Base-by-base conservation (phyloP, 2,888 invertebrate genomes). In the Venusia cambrica region DNA sequence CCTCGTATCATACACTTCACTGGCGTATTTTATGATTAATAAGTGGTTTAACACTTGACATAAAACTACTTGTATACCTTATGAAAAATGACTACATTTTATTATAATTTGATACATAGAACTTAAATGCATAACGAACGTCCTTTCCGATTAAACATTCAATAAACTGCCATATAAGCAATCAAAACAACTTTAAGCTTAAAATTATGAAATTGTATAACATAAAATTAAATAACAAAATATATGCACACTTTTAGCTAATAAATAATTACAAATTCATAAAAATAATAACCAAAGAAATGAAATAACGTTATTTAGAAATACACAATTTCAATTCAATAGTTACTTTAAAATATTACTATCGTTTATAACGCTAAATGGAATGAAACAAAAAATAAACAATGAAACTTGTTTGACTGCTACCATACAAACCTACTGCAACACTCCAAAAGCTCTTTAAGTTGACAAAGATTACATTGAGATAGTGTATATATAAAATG, bases 181-280 rank as follows among this genome's bases (percentile, higher is more conserved):
- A 43, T 43, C 47, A 41, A 57, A 58, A 60, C 55, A 58, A 57
- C 49, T 21, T 42, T 45, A 47, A 50, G 26, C 48, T 48, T 43
- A 42, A 30, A 18, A 45, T 47, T 68, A 65, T 64, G 65, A 76
- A 75, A 72, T 72, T 54, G 62, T 66, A 62, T 66, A 76, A 78
- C 72, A 70, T 83, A 84, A 80, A 83, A 85, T 83, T 85, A 85
- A 85, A 84, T 85, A 85, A 85, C 84, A 84, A 85, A 78, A 73
- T 69, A 80, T 84, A 85, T 85, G 61, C 84, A 85, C 85, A 85
- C 73, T 81, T 39, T 79, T 72, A 77, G 65, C 63, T 81, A 40
- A 85, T 85, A 85, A 85, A 85, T 85, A 79, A 81, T 78, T 73
- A 80, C 75, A 76, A 74, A 68, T 69, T 66, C 63, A 57, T 55